Base-by-base conservation (phyloP, 2,888 invertebrate genomes). In the Habroteleia sp. region DNA sequence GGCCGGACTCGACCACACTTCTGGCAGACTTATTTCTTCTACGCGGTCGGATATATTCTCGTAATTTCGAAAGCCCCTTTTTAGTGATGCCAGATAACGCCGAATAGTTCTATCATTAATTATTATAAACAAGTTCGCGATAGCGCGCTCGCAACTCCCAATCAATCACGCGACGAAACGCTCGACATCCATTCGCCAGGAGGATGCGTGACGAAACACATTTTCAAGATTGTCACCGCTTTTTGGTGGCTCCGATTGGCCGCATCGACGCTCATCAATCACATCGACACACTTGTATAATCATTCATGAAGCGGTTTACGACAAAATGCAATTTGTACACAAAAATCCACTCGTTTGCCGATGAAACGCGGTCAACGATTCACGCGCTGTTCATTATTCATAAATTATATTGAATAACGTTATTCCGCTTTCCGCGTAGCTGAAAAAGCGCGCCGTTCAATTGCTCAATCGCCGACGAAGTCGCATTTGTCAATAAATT, bases 141-240 rank as follows among this genome's bases (percentile, higher is more conserved):
- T 73, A 60, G 20, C 20, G 29, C 58, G 25, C 27, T 66, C 20
- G 35, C 37, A 60, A 37, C 39, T 6, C 17, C 60, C 27, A 68
- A 74, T 74, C 74, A 68, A 74, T 74, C 66, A 74, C 39, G 6
- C 16, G 6, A 7, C 46, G 62, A 68, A 66, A 48, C 68, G 54
- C 46, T 62, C 62, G 16, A 63, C 48, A 46, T 63, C 42, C 33
- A 52, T 54, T 54, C 29, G 13, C 17, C 46, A 27, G 29, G 52
- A 46, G 42, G 66, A 68, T 50, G 41, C 62, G 58, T 66, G 66
- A 68, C 37, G 74, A 74, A 68, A 66, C 68, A 66, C 65, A 46
- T 68, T 62, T n/a, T n/a, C 33, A 33, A 60, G 73, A 54, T 68
- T 68, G 66, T 74, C 74, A 52, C 74, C 31, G 56, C 8, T 54